Conservation (phyloP, 2,797 vertebrate species). For the Pseudochromis fuscus region DNA sequence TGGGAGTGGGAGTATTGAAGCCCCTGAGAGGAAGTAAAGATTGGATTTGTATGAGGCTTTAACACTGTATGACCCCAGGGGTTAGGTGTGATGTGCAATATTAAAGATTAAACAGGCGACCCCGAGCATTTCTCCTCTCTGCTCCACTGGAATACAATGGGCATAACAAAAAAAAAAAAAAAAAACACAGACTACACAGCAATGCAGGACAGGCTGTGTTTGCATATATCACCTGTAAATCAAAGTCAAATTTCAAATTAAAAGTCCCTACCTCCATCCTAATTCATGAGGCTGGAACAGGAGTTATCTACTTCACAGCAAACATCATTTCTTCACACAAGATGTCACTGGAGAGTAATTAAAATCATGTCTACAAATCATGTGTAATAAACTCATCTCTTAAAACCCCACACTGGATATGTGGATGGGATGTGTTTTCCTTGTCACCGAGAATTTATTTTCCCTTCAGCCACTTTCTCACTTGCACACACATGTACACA, state of each 20-base stretch:
- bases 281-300: conserved; percentile 3
- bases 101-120: conserved; percentile 77
- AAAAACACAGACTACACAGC: background rate
- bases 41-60: conserved; percentile 74
- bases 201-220: too few relatives aligned
- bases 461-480: conserved; percentile 8
- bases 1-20: conserved; percentile 60
- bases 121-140: conserved; percentile 47
- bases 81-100: conserved; percentile 60
- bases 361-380: background rate
- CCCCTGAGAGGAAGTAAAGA: conserved; percentile 65
- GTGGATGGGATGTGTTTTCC: conserved; percentile 41
- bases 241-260: background rate
- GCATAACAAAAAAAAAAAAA: conserved; percentile 7
- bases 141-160: conserved; percentile 13
- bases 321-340: background rate
- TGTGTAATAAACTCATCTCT: background rate
- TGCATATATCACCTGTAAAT: too few relatives aligned
- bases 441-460: conserved; percentile 23
- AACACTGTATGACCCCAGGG: conserved; percentile 61
- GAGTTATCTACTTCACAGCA: background rate
- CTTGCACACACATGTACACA: conserved; percentile 29
- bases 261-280: background rate
- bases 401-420: conserved; percentile 8
- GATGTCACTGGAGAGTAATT: background rate